Evolutionary conservation across 2,113 vertebrate species (phyloP).

Genomic region (Empidonax alnorum): DNA sequence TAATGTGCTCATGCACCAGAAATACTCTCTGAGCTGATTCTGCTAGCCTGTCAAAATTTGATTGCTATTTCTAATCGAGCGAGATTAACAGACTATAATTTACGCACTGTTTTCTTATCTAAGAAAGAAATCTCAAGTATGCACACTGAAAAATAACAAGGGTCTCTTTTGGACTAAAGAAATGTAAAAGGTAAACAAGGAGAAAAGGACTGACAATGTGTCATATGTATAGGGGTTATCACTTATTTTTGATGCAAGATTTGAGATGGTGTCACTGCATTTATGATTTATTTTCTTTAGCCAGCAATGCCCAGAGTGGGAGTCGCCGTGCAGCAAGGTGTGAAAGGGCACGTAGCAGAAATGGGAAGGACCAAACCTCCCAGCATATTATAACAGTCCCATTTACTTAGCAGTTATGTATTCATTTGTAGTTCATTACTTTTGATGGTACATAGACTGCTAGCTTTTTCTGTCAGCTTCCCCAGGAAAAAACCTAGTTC

Average conservation of each 20-base stretch:
- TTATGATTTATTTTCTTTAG: slow-evolving; percentile 28
- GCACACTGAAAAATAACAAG: background rate
- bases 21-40: background rate
- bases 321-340: background rate
- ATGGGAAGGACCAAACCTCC: background rate
- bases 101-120: background rate
- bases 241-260: background rate
- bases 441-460: background rate
- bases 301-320: background rate
- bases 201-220: background rate
- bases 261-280: background rate
- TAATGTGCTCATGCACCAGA: background rate
- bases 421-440: slow-evolving; percentile 6
- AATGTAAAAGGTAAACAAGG: background rate
- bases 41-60: background rate
- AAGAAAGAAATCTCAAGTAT: background rate
- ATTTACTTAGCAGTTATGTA: slow-evolving; percentile 20
- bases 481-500: background rate
- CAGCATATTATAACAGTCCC: background rate
- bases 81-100: background rate
- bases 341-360: slow-evolving; percentile 16
- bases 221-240: background rate
- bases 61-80: background rate
- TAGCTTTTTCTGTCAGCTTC: background rate
- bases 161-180: background rate